Percentiles rank a stretch among this genome's conserved stretches.
Conservation (phyloP, 2,888 invertebrate genomes). For the Aphrophora alni region DNA sequence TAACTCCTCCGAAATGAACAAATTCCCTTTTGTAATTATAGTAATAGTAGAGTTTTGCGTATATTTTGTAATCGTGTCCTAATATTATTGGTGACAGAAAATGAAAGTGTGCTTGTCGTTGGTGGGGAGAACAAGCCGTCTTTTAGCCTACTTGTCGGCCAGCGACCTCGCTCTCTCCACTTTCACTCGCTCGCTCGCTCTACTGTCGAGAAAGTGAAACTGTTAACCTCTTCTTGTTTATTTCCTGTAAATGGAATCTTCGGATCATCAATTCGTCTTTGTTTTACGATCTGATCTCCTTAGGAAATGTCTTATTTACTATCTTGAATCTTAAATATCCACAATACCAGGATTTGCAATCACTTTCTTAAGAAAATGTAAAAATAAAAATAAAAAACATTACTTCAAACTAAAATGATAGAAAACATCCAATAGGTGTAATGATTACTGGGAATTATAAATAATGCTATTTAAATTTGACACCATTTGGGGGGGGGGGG, state of each 20-base stretch:
- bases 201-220: neutral
- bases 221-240: neutral
- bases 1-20: neutral
- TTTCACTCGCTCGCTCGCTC: neutral
- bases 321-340: too few species aligned
- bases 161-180: constrained; percentile 24
- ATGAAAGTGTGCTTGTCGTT: neutral
- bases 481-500: too few species aligned
- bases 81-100: neutral
- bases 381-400: too few species aligned
- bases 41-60: neutral
- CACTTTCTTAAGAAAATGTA: too few species aligned
- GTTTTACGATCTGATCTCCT: neutral
- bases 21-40: neutral
- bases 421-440: too few species aligned
- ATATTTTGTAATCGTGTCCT: neutral
- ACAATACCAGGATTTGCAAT: too few species aligned
- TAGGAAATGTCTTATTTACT: too few species aligned
- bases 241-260: neutral
- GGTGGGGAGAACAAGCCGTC: neutral
- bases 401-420: too few species aligned
- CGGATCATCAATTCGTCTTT: neutral
- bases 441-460: too few species aligned
- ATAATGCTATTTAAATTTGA: too few species aligned
- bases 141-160: constrained; percentile 22